Base-by-base conservation (phyloP, 2,113 vertebrate species). In the Hemibagrus wyckioides region DNA sequence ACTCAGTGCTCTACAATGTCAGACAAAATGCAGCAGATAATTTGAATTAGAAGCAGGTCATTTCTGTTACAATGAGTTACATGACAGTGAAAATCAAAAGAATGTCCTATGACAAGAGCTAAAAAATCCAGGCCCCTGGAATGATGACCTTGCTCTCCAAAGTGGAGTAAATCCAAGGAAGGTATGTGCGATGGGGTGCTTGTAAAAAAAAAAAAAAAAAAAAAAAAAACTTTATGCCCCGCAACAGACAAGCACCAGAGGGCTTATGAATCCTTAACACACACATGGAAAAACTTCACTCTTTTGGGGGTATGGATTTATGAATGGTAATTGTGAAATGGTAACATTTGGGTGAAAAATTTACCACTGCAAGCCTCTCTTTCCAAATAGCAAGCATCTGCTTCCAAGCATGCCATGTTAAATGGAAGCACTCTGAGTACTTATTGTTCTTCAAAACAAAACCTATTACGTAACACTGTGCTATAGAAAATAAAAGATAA, bases 331-430 rank as follows among this genome's bases (percentile, higher is more conserved):
- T 79, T 63, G 73, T 30, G 39, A 61, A 41, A 41, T 33, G 28
- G 54, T 85, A 28, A 79, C 28, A 19, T 52, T 19, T 6, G 4
- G 28, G 54, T 28, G 63, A 63, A 65, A 39, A 85, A 65, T 85
- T 41, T 63, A 63, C 71, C 73, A 33, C 57, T 63, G 56, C 39
- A 85, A 63, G 28, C n/a, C n/a, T 77, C 4, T 77, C 39, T 61
- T 85, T 63, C 19, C 28, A 65, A 85, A 80, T 85, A 52, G 44
- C 19, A 50, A 61, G 71, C 15, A 80, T 85, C 10, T 44, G 83
- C 36, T 75, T 84, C 13, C 59, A 86, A 67, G 76, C 17, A 44
- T 41, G 23, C 11, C 44, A 6, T 65, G n/a, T 80, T 50, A 80
- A 84, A 86, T 19, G 14, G 44, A 30, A 67, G 23, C 30, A 30